Evolutionary conservation across 2,888 invertebrate species (phyloP), one percentile per base, ranked within the genome.

Genomic region (Coenonympha glycerion): DNA sequence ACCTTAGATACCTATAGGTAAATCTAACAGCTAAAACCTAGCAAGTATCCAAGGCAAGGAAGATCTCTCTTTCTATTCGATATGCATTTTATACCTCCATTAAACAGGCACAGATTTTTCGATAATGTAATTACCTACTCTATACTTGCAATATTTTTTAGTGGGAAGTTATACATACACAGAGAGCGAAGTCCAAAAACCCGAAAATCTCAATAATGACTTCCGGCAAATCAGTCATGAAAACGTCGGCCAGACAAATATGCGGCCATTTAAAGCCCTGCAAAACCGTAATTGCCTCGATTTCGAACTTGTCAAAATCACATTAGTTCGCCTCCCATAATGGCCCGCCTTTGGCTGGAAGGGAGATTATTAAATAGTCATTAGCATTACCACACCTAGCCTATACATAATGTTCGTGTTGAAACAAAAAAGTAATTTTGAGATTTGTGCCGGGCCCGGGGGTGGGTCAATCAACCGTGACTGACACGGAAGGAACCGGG

Each of bases 281-380:
- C 83, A 71, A 81, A 83, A 77, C 71, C 76, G 73, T 85, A 83
- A 85, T 83, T 69, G 76, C 82, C 69, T 76, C 79, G 83, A 86
- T 87, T 85, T 77, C 72, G 72, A 81, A 85, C 86, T 85, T 86
- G 86, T 86, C 85, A 87, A 86, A 87, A 85, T 79, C 80, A 76
- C 83, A 87, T 87, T 86, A 86, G 82, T 75, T 73, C 69, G 70
- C 73, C 74, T 76, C 70, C 71, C 70, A 62, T 74, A 75, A 79
- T 79, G 77, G 69, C 66, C 65, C 67, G 81, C 79, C 81, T 77
- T 76, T 69, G 77, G 79, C 79, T 82, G 83, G 83, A 71, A 66
- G 65, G 68, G 72, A 79, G 78, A 85, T 87, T 85, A 87, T 87
- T 87, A 86, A 86, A 87, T 85, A 82, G 71, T 64, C 86, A 85